Base-by-base conservation (phyloP, 2,888 invertebrate genomes). In the Epirrhoe tristata region DNA sequence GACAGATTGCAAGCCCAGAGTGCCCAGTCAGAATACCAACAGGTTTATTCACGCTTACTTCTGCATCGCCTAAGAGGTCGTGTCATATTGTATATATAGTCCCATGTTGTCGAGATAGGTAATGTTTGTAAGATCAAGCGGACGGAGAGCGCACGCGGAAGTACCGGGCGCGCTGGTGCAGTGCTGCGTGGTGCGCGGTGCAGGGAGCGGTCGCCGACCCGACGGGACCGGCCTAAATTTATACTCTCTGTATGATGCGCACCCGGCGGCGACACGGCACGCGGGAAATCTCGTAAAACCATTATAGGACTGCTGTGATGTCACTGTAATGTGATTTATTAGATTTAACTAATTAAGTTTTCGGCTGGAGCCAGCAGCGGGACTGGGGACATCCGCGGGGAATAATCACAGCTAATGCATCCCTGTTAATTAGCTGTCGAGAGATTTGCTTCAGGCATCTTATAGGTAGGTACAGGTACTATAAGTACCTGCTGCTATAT, bases 301-400 rank as follows among this genome's bases (percentile, higher is more conserved):
- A 62, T 66, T 57, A 61, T 48, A 48, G 53, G 39, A 65, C 14
- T 17, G 31, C 54, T 63, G 54, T 59, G 36, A 52, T 53, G 54
- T 48, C 56, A 56, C 56, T 31, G 10, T 46, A 39, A 59, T 32
- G 39, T 55, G 43, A 59, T 48, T 31, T 58, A 58, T 58, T 10
- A 12, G 46, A 58, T 36, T 58, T 64, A 58, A n/a, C n/a, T n/a
- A n/a, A 64, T 59, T 65, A 17, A 17, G 59, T 65, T 65, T 65
- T 65, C 55, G 39, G n/a, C 24, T 10, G 36, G 31, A 36, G 48
- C 36, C 8, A n/a, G 6, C 53, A 6, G 12, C n/a, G 12, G n/a
- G 24, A 14, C 24, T 24, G 6, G 7, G 16, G 14, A 7, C 14
- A 31, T 64, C 53, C 31, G 48, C 14, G 36, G 31, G 50, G 64